Conservation (phyloP, 2,888 invertebrate species). For the Sesamia inferens region DNA sequence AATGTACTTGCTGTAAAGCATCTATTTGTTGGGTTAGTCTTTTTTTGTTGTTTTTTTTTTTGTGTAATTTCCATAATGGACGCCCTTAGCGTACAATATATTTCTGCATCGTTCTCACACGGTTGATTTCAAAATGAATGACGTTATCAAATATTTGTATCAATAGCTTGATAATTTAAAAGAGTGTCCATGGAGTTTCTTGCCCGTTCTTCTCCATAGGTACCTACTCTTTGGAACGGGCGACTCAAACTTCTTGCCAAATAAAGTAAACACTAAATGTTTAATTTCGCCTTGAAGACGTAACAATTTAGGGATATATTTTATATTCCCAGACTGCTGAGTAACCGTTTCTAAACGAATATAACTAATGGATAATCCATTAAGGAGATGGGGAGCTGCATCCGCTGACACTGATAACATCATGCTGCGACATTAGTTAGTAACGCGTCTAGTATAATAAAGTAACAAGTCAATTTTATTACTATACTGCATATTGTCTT, state of each 20-base stretch:
- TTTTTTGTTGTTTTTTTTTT: too few relatives aligned
- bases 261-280: background rate
- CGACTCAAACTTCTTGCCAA: background rate
- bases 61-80: too few relatives aligned
- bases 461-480: slow-evolving; percentile 16
- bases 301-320: background rate
- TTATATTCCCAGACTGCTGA: slow-evolving; percentile 1
- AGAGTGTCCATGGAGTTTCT: too few relatives aligned
- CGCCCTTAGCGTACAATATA: too few relatives aligned
- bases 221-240: too few relatives aligned
- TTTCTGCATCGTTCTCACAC: too few relatives aligned
- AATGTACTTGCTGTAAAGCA: too few relatives aligned
- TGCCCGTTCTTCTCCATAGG: too few relatives aligned
- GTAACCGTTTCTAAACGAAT: background rate
- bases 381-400: slow-evolving; percentile 31
- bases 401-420: slow-evolving; percentile 36
- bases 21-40: too few relatives aligned
- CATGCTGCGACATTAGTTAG: slow-evolving; percentile 27
- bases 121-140: too few relatives aligned
- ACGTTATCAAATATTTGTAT: too few relatives aligned
- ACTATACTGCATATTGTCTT: slow-evolving; percentile 40
- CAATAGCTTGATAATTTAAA: too few relatives aligned
- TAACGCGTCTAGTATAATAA: background rate
- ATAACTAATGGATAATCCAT: slow-evolving; percentile 42
- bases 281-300: background rate